Base-by-base conservation (phyloP, 2,113 vertebrate genomes). In the Nymphicus hollandicus region DNA sequence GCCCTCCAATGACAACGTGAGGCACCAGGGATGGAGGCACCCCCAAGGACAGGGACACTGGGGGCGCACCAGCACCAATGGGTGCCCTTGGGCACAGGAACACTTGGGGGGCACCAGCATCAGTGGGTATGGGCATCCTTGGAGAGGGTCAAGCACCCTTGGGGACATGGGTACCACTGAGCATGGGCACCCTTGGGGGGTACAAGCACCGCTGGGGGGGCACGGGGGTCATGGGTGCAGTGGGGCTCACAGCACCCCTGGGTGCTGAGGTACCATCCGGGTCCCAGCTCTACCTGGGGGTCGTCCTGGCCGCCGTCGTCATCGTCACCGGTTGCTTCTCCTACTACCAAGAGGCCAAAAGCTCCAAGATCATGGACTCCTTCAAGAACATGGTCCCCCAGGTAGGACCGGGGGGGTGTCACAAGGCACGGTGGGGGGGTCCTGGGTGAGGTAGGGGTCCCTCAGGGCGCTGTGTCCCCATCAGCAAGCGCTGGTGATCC, bases 1-100 rank as follows among this genome's bases (percentile, higher is more conserved):
- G 43, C 98, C 98, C 0, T 82, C 96, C 97, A 99, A 99, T 5
- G 99, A 99, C 97, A 99, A 99, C 4, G 99, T 99, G 89, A 99
- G 99, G 31, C 14, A 4, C 6, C 2, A 27, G 61, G 37, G 8
- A 17, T 17, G 14, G 31, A 7, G 58, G 27, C 49, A 20, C 15
- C 17, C 12, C 6, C 3, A 3, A 12, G 37, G 27, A 12, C 37
- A 41, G 20, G 2, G 56, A n/a, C 13, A 5, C 6, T 15, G 56
- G 19, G 55, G 52, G 53, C 31, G 53, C 53, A 56, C 53, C 11
- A 5, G 53, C 53, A 56, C 18, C 53, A 29, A 8, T 19, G 29
- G 52, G 52, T 55, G 17, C 53, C 29, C 17, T 55, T 31, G 53
- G 11, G 52, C 28, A 53, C 16, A 16, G 43, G 65, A 23, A n/a